Base-by-base conservation (phyloP, 2,797 vertebrate genomes). In the Cottoperca gobio region DNA sequence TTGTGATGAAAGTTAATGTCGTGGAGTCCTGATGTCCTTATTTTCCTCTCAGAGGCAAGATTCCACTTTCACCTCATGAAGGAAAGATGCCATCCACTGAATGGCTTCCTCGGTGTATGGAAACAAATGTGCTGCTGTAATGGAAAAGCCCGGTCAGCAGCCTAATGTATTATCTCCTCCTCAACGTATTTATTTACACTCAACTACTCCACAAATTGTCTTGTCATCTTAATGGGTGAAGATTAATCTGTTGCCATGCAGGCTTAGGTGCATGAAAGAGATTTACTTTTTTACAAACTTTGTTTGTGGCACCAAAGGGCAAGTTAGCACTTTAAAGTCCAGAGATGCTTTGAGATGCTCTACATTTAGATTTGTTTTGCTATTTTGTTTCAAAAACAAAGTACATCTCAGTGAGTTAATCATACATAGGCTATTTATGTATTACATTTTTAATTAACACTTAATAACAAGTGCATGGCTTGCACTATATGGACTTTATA, bases 101-200 rank as follows among this genome's bases (percentile, higher is more conserved):
- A 93, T 92, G 90, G 86, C 86, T 93, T 92, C 87, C 84, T 85
- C 69, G 62, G 49, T 83, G 88, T 88, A 94, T 94, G 89, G 94
- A 95, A 95, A 95, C 92, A 95, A 95, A 95, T 95, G 92, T 91
- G 91, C 86, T 87, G 89, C 91, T 82, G 92, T 94, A 94, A 95
- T 95, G 92, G 93, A 94, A 92, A 86, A 89, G 91, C 93, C 93
- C 84, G 91, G 91, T 93, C 94, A 92, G 93, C 87, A 93, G 90
- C 86, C 92, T 95, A 95, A 95, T 94, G 89, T 95, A 95, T 96
- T 94, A 95, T 95, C 94, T 94, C 88, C 91, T 93, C 86, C 92
- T 94, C 94, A 93, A 88, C 69, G 87, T 95, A 93, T 95, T 95
- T 95, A 96, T 95, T 95, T 96, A 96, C 93, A 95, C 94, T 95